A percentile compares a stretch with the other conserved stretches of the same genome.
phyloP scores from a whole-genome alignment of 2,888 invertebrate genomes.

The Drosophila fulvimacula region DNA sequence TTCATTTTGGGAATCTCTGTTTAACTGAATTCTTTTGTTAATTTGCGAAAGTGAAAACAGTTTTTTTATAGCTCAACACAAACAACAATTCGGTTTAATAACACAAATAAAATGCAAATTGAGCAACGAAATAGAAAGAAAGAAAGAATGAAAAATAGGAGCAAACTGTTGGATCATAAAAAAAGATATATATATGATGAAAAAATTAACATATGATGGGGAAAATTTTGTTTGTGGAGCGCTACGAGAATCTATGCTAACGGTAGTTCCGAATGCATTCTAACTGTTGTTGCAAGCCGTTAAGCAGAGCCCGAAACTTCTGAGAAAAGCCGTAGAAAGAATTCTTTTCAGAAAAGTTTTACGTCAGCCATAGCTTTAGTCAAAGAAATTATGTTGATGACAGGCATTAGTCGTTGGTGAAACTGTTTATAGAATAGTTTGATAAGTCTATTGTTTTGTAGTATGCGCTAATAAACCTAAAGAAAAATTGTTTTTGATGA shows the following conservation, averaged over 20 bases:
- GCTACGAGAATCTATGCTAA: slow-evolving; percentile 42
- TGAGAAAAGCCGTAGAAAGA: slow-evolving; percentile 31
- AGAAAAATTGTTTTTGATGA: slow-evolving; percentile 14
- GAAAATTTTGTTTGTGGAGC: slow-evolving; percentile 35
- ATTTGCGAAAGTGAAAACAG: slow-evolving; percentile 77
- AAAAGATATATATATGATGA: slow-evolving; percentile 5
- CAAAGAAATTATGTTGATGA: neutral
- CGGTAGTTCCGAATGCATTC: slow-evolving; percentile 60
- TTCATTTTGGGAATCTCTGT: slow-evolving; percentile 18
- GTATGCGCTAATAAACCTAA: neutral
- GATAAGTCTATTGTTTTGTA: neutral
- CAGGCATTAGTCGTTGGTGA: neutral
- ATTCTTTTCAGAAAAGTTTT: slow-evolving; percentile 6
- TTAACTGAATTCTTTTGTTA: slow-evolving; percentile 53
- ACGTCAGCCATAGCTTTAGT: slow-evolving; percentile 8
- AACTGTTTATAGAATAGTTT: neutral
- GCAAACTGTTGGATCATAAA: slow-evolving; percentile 47
- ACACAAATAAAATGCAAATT: slow-evolving; percentile 62
- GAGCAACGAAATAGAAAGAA: slow-evolving; percentile 18
- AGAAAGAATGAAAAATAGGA: slow-evolving; percentile 17
- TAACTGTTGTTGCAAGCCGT: slow-evolving; percentile 61
- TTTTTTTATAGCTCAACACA: slow-evolving; percentile 31
- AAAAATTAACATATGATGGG: slow-evolving; percentile 48
- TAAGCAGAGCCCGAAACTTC: slow-evolving; percentile 8
- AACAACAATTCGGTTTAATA: slow-evolving; percentile 27